These are phyloP conservation scores for Litoditis marina DNA, from an alignment of 2,888 invertebrate species.

Conservation along the genomic window DNA sequence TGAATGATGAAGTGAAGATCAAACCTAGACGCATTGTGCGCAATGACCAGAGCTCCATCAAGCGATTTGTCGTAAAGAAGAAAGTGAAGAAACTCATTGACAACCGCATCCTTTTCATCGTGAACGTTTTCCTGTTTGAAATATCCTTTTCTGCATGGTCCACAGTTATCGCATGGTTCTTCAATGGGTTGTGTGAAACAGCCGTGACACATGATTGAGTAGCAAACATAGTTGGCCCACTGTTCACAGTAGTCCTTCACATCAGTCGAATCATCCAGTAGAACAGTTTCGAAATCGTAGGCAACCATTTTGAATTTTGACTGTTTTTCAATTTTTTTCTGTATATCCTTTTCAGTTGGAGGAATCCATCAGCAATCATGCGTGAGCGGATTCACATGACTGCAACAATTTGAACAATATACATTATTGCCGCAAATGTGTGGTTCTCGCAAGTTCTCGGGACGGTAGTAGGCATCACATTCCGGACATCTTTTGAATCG, in stretches of 20 bases:
- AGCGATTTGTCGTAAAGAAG: background rate
- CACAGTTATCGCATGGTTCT: background rate
- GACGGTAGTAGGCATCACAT: too few species aligned
- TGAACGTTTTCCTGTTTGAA: background rate
- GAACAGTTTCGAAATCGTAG: background rate
- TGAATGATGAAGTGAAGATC: background rate
- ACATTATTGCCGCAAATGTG: too few species aligned
- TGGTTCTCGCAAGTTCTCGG: too few species aligned
- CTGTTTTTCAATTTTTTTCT: background rate
- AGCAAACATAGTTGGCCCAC: background rate
- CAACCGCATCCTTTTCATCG: background rate
- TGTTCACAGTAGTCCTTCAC: background rate
- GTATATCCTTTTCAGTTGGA: background rate
- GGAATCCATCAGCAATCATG: background rate
- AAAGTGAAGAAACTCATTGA: background rate
- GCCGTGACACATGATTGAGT: background rate
- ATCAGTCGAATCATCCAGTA: too few species aligned
- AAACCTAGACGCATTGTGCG: background rate
- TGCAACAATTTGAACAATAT: too few species aligned
- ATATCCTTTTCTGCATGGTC: background rate
- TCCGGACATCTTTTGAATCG: too few species aligned
- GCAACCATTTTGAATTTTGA: background rate
- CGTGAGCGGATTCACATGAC: too few species aligned
- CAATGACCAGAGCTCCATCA: background rate
- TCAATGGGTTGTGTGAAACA: background rate